Conservation (phyloP, 2,113 vertebrate species). For the Hirundichthys speculiger region DNA sequence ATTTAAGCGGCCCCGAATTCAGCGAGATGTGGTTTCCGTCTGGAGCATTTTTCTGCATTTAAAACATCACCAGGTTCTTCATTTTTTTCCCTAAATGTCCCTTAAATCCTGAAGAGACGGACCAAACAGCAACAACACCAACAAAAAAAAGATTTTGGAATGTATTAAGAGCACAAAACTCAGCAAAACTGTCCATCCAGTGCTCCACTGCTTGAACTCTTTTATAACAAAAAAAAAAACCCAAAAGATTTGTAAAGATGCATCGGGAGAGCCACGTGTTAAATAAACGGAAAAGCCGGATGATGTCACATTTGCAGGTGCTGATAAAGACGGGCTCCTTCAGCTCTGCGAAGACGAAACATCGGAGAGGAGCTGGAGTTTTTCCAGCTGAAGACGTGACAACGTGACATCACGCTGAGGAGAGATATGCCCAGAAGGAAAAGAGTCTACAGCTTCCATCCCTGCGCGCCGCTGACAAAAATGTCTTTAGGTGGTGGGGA, state of each 20-base stretch:
- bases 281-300: not conserved
- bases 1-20: too few species aligned
- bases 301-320: slow-evolving; percentile 27
- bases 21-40: too few species aligned
- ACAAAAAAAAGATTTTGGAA: too few species aligned
- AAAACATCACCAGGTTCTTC: too few species aligned
- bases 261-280: not conserved
- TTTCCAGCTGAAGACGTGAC: slow-evolving; percentile 55
- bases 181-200: too few species aligned
- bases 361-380: slow-evolving; percentile 45
- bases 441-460: slow-evolving; percentile 52
- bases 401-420: slow-evolving; percentile 67
- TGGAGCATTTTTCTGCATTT: too few species aligned
- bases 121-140: too few species aligned
- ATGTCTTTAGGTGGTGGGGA: slow-evolving; percentile 75
- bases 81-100: too few species aligned
- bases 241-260: not conserved
- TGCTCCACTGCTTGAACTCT: too few species aligned
- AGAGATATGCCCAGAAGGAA: slow-evolving; percentile 43
- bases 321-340: slow-evolving; percentile 54
- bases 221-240: too few species aligned
- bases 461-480: slow-evolving; percentile 69
- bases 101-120: too few species aligned
- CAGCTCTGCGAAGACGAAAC: slow-evolving; percentile 35
- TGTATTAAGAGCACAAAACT: too few species aligned